phyloP scores from a whole-genome alignment of 2,888 invertebrate species.

The Drosophila subsilvestris region DNA sequence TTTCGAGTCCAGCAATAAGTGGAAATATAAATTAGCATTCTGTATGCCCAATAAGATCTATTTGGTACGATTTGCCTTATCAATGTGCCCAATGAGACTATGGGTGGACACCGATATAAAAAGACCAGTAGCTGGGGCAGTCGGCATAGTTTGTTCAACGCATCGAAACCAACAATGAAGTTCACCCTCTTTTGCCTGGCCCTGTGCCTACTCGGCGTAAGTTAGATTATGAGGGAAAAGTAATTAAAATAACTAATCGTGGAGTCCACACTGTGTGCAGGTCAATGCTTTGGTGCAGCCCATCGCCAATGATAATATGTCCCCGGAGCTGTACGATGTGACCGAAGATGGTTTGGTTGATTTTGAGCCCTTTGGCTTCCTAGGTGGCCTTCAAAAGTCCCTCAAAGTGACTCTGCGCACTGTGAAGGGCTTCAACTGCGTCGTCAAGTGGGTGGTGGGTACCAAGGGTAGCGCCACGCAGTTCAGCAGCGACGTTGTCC shows the following conservation, averaged over 20 bases:
- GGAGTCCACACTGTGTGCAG: constrained; percentile 23
- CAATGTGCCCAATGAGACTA: constrained; percentile 1
- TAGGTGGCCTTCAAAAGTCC: constrained; percentile 28
- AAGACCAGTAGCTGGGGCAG: neutral
- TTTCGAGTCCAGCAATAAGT: neutral
- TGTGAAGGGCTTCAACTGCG: constrained; percentile 73
- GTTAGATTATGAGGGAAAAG: constrained; percentile 1
- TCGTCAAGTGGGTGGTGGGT: constrained; percentile 62
- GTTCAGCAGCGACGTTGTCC: constrained; percentile 51
- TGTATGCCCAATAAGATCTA: constrained; percentile 13
- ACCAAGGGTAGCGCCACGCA: constrained; percentile 52
- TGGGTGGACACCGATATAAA: constrained; percentile 12
- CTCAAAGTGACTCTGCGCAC: constrained; percentile 52
- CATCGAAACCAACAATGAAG: constrained; percentile 63
- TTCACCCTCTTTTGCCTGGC: constrained; percentile 57
- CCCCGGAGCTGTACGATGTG: constrained; percentile 30
- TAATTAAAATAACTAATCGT: neutral
- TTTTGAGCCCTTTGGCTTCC: constrained; percentile 15
- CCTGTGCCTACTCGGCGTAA: constrained; percentile 61
- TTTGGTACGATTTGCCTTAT: constrained; percentile 18
- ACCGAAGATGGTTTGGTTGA: constrained; percentile 22
- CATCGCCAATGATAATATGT: constrained; percentile 17
- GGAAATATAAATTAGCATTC: constrained; percentile 4
- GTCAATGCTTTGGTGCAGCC: constrained; percentile 44
- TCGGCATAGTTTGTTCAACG: constrained; percentile 11